Evolutionary conservation across 2,888 invertebrate genomes (phyloP).

Genomic region (Agrilus mali): DNA sequence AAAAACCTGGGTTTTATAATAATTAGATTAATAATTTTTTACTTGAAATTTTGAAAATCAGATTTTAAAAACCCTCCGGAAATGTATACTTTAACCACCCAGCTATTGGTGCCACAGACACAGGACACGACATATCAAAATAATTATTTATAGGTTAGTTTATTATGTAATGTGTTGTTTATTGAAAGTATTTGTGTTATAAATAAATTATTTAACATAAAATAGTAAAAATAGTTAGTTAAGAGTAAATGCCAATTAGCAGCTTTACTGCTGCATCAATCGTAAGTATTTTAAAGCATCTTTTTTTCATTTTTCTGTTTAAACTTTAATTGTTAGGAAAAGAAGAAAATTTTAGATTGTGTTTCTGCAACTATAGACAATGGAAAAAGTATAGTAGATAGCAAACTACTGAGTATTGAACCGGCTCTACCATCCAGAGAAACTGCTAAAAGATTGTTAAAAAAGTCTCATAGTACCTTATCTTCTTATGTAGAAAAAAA

Average conservation of each 20-base stretch:
- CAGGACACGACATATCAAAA: no score
- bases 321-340: conserved; percentile 22
- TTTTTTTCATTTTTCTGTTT: background rate
- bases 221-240: background rate
- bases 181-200: no score
- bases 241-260: conserved; percentile 33
- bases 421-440: conserved; percentile 25
- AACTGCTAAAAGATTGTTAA: conserved; percentile 22
- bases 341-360: conserved; percentile 30
- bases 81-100: no score
- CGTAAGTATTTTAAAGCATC: conserved; percentile 20
- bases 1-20: no score
- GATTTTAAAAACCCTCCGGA: no score
- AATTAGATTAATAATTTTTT: no score
- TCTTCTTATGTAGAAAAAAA: conserved; percentile 21
- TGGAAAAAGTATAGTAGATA: conserved; percentile 17
- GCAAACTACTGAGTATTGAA: conserved; percentile 28
- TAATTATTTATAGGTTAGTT: no score
- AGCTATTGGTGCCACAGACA: no score
- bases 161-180: no score
- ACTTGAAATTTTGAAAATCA: no score
- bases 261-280: conserved; percentile 27
- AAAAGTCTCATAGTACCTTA: conserved; percentile 41
- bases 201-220: background rate
- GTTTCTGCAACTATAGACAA: conserved; percentile 22